A percentile compares a stretch with the other conserved stretches of the same genome.
phyloP scores from a whole-genome alignment of 2,113 vertebrate genomes.

The Steatornis caripensis region DNA sequence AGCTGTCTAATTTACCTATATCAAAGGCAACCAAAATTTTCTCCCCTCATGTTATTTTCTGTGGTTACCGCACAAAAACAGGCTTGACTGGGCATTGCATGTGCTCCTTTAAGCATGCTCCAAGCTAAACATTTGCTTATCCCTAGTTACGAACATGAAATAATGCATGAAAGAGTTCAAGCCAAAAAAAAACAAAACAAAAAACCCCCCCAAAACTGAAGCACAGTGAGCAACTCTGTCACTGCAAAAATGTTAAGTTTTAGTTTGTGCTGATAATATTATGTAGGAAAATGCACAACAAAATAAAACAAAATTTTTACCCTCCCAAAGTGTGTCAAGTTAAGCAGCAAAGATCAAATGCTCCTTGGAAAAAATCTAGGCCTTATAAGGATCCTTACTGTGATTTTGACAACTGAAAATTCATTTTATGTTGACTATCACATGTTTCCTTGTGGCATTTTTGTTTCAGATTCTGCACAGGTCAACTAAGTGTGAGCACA shows the following conservation, averaged over 20 bases:
- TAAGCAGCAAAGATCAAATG: neutral
- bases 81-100: neutral
- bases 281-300: neutral
- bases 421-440: neutral
- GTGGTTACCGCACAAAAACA: neutral
- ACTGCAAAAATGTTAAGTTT: neutral
- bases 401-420: neutral
- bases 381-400: neutral
- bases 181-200: neutral
- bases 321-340: neutral
- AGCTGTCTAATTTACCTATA: neutral
- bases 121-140: neutral
- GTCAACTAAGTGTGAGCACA: neutral
- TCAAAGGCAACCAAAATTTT: neutral
- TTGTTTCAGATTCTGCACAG: neutral
- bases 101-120: neutral
- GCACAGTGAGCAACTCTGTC: neutral
- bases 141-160: neutral
- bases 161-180: neutral
- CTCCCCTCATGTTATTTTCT: neutral
- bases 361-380: neutral
- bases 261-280: neutral
- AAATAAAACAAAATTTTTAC: neutral
- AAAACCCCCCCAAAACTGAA: neutral
- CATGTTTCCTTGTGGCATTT: neutral